Conservation (phyloP, 2,888 invertebrate species). For the Physocephala rufipes region DNA sequence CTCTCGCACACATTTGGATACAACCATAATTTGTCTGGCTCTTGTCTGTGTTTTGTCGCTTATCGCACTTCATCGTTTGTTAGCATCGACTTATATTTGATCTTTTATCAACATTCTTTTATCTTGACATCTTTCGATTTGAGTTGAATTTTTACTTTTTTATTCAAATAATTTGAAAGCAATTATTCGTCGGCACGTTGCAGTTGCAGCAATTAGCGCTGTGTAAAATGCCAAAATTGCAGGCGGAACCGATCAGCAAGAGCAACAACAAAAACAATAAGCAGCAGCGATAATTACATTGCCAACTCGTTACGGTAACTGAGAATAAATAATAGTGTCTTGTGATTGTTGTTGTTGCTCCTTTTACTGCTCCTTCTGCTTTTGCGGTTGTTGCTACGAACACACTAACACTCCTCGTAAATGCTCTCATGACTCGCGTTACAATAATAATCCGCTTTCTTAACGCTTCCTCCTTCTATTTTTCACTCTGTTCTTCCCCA, state of each 20-base stretch:
- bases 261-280: not conserved
- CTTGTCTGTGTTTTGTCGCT: too few relatives aligned
- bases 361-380: constrained; percentile 14
- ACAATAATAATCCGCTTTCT: constrained; percentile 14
- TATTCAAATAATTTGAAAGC: constrained; percentile 30
- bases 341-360: constrained; percentile 1
- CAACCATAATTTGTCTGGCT: too few relatives aligned
- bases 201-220: constrained; percentile 25
- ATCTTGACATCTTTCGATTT: constrained; percentile 8
- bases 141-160: constrained; percentile 1
- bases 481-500: not conserved
- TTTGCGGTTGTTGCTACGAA: too few relatives aligned
- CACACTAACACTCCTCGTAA: not conserved
- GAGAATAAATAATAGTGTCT: constrained; percentile 16
- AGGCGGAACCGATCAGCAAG: constrained; percentile 6
- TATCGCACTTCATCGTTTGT: not conserved
- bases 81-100: not conserved
- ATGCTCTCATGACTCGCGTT: constrained; percentile 35
- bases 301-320: constrained; percentile 26
- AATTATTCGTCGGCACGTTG: constrained; percentile 27
- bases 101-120: too few relatives aligned
- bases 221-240: constrained; percentile 32
- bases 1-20: too few relatives aligned
- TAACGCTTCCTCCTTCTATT: not conserved
- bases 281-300: constrained; percentile 31